phyloP scores from a whole-genome alignment of 1,140 invertebrate species.

The Battus philenor region DNA sequence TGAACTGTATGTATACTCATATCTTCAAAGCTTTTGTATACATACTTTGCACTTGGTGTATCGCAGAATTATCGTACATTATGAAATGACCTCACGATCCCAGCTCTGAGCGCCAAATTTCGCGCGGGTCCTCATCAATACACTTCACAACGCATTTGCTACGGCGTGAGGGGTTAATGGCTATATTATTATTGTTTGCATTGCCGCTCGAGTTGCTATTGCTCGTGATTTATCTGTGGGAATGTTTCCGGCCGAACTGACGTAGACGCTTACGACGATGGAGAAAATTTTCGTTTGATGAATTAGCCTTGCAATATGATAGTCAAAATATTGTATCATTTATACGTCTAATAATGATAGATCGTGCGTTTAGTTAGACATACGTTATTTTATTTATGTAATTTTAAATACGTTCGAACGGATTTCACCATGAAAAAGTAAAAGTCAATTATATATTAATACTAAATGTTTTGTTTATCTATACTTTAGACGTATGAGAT shows the following conservation, averaged over 20 bases:
- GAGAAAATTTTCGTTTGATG: slow-evolving; percentile 14
- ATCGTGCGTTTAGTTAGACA: too few relatives aligned
- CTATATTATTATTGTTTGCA: slow-evolving; percentile 27
- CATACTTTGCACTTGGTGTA: slow-evolving; percentile 16
- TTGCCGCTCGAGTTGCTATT: slow-evolving; percentile 13
- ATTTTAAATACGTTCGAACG: too few relatives aligned
- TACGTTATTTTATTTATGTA: too few relatives aligned
- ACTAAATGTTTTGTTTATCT: too few relatives aligned
- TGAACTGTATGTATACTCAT: too few relatives aligned
- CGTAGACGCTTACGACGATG: slow-evolving; percentile 14
- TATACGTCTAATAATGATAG: too few relatives aligned
- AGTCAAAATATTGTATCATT: slow-evolving; percentile 12
- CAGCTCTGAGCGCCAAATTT: slow-evolving; percentile 24
- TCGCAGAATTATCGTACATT: slow-evolving; percentile 17
- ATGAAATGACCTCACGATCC: slow-evolving; percentile 31
- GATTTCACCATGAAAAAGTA: too few relatives aligned
- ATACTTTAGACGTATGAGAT: too few relatives aligned
- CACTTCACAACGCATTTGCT: slow-evolving; percentile 34
- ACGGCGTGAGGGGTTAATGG: slow-evolving; percentile 31
- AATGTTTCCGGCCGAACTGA: slow-evolving; percentile 24
- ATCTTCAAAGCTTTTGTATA: too few relatives aligned
- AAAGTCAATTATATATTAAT: too few relatives aligned
- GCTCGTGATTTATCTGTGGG: slow-evolving; percentile 36
- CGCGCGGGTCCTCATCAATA: slow-evolving; percentile 34
- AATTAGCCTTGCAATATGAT: slow-evolving; percentile 8